Evolutionary conservation across 2,888 invertebrate species (phyloP).

Genomic region (Clistopyga incitator): DNA sequence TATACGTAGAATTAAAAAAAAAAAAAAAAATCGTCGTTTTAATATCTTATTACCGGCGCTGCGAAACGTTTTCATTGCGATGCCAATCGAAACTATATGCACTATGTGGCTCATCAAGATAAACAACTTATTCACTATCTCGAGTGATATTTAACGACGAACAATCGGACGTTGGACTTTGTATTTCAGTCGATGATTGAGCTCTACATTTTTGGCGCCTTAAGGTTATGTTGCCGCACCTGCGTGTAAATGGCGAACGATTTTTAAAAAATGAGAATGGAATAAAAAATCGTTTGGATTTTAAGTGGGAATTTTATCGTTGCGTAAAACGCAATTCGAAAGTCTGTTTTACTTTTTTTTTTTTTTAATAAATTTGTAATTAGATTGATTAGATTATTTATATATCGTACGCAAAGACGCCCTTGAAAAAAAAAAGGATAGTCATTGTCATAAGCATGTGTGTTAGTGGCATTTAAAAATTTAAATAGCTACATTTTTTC

Average conservation of each 20-base stretch:
- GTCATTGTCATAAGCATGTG: not conserved
- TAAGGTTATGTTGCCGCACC: not conserved
- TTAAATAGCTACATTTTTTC: too few species aligned
- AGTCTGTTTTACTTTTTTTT: not conserved
- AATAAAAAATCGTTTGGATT: not conserved
- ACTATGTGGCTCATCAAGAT: not conserved
- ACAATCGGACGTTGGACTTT: constrained; percentile 27
- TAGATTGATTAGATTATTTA: constrained; percentile 2
- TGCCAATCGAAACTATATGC: not conserved
- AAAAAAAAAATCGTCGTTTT: too few species aligned
- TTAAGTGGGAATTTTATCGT: not conserved
- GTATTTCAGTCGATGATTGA: not conserved
- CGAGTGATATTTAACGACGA: not conserved
- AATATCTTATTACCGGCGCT: not conserved
- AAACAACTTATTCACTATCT: not conserved
- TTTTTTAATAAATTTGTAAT: not conserved
- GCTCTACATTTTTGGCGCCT: not conserved
- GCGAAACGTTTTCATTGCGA: not conserved
- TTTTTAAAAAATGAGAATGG: not conserved
- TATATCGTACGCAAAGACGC: not conserved
- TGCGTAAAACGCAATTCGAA: not conserved
- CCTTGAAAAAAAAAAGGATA: constrained; percentile 7
- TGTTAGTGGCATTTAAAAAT: not conserved
- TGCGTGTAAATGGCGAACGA: not conserved
- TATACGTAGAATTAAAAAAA: not conserved